Evolutionary conservation across 1,140 invertebrate genomes (phyloP).

Genomic region (Alviniconcha marisindica): DNA sequence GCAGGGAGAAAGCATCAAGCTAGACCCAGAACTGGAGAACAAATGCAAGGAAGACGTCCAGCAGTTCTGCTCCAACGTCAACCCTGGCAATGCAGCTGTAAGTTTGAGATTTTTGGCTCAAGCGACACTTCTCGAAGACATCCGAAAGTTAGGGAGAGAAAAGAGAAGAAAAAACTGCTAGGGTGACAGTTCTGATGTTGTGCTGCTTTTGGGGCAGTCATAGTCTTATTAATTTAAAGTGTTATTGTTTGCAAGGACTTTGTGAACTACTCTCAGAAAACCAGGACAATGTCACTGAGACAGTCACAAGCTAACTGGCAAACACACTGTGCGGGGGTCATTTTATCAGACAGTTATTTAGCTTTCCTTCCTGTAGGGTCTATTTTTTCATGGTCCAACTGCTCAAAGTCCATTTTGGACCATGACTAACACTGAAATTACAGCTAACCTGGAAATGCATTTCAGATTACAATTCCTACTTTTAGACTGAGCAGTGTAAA

Average conservation of each 20-base stretch:
- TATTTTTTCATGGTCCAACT: too few species aligned
- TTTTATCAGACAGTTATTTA: too few species aligned
- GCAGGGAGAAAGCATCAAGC: slow-evolving; percentile 90
- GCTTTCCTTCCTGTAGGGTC: too few species aligned
- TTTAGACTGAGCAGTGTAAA: too few species aligned
- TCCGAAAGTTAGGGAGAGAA: neutral
- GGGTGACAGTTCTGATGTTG: neutral
- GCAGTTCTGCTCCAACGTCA: slow-evolving; percentile 83
- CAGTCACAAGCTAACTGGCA: too few species aligned
- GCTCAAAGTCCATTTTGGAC: too few species aligned
- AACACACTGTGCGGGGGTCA: too few species aligned
- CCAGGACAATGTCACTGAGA: too few species aligned
- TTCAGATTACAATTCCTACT: too few species aligned
- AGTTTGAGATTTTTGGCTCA: slow-evolving; percentile 61
- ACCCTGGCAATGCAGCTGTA: slow-evolving; percentile 88
- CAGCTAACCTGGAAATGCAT: too few species aligned
- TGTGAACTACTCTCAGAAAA: neutral
- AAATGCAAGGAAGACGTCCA: slow-evolving; percentile 86
- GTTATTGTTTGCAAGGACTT: neutral
- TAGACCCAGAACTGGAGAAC: slow-evolving; percentile 95
- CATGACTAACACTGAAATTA: too few species aligned
- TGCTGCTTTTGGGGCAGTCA: neutral
- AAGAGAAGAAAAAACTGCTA: neutral
- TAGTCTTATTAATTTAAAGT: neutral
- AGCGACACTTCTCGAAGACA: too few species aligned